Conservation (phyloP, 2,113 vertebrate species). For the Phodopus roborovskii region DNA sequence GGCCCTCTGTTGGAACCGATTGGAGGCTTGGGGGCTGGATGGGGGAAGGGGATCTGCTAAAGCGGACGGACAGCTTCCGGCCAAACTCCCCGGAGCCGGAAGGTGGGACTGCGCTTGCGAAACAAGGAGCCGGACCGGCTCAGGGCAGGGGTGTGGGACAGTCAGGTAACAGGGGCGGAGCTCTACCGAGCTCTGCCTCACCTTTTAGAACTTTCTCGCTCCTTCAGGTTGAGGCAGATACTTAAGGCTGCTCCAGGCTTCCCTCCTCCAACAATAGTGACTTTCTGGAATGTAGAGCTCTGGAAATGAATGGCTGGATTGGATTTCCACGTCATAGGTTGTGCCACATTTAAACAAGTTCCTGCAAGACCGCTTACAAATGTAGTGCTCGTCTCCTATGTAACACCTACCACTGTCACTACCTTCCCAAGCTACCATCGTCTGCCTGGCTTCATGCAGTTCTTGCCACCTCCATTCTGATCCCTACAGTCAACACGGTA, state of each 20-base stretch:
- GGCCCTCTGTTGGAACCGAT: neutral
- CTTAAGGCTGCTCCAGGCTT: neutral
- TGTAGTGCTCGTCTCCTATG: neutral
- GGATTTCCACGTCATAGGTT: neutral
- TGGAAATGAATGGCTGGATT: neutral
- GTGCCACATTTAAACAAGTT: neutral
- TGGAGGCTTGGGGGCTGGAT: neutral
- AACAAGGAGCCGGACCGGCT: neutral
- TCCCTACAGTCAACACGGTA: neutral
- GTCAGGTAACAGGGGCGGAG: constrained; percentile 61
- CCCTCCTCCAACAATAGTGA: neutral
- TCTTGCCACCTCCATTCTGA: neutral
- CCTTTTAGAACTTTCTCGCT: neutral
- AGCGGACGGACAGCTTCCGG: constrained; percentile 63
- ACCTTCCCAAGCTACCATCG: neutral
- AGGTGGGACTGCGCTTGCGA: neutral
- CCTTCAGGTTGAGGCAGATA: neutral
- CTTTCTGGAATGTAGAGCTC: neutral
- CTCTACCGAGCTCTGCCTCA: neutral
- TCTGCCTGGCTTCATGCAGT: neutral
- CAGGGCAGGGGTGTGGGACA: neutral
- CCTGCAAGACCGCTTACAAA: neutral
- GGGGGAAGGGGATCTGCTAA: neutral
- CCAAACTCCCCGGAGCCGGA: neutral
- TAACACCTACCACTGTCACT: neutral